Evolutionary conservation across 2,888 invertebrate species (phyloP).

Genomic region (Seira ritae): DNA sequence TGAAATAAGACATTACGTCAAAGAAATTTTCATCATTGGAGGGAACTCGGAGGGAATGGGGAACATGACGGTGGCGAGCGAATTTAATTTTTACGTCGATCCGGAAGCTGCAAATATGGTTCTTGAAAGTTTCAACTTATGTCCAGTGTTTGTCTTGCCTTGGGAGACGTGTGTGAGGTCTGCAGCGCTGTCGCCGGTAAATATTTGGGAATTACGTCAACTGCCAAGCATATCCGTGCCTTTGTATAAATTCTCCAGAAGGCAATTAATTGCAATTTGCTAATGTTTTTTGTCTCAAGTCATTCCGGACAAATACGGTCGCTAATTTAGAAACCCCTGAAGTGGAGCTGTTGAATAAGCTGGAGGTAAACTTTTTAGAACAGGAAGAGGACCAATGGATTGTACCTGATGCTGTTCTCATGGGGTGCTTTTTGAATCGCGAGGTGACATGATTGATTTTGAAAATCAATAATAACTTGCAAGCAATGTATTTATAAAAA

Average conservation of each 20-base stretch:
- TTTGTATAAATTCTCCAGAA: too few relatives aligned
- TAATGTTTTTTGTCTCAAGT: too few relatives aligned
- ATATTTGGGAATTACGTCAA: too few relatives aligned
- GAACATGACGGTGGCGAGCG: constrained; percentile 81
- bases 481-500: not conserved
- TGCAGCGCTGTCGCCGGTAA: constrained; percentile 56
- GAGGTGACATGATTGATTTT: constrained; percentile 42
- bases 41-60: constrained; percentile 76
- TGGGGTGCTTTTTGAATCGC: constrained; percentile 67
- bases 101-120: constrained; percentile 87
- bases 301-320: constrained; percentile 78
- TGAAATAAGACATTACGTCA: constrained; percentile 56
- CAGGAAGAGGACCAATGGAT: constrained; percentile 61
- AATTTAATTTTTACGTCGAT: constrained; percentile 87
- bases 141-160: constrained; percentile 81
- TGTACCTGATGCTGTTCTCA: constrained; percentile 66
- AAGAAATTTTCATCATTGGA: constrained; percentile 68
- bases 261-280: too few relatives aligned
- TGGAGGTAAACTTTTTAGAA: constrained; percentile 75
- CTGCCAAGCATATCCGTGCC: too few relatives aligned
- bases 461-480: too few relatives aligned
- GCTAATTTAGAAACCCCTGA: constrained; percentile 76
- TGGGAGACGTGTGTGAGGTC: constrained; percentile 82
- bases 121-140: constrained; percentile 79
- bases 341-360: constrained; percentile 78